Evolutionary conservation across 2,888 invertebrate genomes (phyloP), one percentile per base, ranked within the genome.

Genomic region (Tridacna gigas): DNA sequence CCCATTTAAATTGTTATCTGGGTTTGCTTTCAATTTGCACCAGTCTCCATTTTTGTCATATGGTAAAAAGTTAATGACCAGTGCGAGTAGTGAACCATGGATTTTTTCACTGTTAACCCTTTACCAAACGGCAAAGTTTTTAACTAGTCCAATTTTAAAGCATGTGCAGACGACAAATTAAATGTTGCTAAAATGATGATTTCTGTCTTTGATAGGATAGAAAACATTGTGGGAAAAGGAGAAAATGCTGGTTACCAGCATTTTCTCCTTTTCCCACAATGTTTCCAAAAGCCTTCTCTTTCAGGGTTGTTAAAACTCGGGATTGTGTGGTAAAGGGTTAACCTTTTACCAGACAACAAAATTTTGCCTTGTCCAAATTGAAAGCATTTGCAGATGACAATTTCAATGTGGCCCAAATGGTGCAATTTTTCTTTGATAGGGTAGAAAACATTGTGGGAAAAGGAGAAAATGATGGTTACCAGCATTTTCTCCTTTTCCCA

Each of bases 401-500:
- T n/a, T n/a, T n/a, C n/a, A n/a, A n/a, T n/a, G n/a, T n/a, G n/a
- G n/a, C n/a, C n/a, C n/a, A n/a, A n/a, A n/a, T n/a, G n/a, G n/a
- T n/a, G n/a, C n/a, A n/a, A n/a, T n/a, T n/a, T n/a, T n/a, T n/a
- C n/a, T n/a, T n/a, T n/a, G n/a, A n/a, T n/a, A n/a, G n/a, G n/a
- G n/a, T n/a, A n/a, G 25, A 25, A 63, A 63, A 63, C 63, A 63
- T 5, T 13, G n/a, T 63, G 25, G 25, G 13, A 63, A 63, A 25
- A 63, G n/a, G 22, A 63, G 7, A 63, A 63, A 63, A 22, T 63
- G 63, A 4, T 63, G 22, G 22, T 20, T 9, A 63, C 22, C 22
- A 25, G 25, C 63, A 63, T 22, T 63, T 63, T 63, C 63, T 63
- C 63, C 63, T 63, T 63, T 63, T 63, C 22, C 63, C 63, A 25